Evolutionary conservation across 1,140 invertebrate genomes (phyloP).

Genomic region (Pseudobourletiella spinata): DNA sequence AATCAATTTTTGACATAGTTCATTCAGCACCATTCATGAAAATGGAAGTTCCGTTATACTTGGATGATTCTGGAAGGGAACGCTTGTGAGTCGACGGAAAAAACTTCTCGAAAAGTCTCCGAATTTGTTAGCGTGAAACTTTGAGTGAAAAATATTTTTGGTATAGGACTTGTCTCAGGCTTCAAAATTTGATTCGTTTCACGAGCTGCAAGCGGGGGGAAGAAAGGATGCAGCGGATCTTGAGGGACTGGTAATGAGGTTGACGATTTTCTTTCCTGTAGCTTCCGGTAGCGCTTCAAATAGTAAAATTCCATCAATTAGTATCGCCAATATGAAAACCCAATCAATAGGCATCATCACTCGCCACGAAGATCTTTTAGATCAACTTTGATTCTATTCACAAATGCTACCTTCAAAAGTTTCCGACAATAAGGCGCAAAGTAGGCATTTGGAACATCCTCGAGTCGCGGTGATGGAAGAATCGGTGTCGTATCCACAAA

Average conservation of each 20-base stretch:
- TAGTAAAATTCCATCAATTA: no score
- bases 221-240: conserved; percentile 22
- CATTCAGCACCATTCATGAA: no score
- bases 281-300: conserved; percentile 23
- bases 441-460: conserved; percentile 70
- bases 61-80: conserved; percentile 38
- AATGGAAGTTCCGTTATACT: no score
- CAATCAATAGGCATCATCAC: no score
- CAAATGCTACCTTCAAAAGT: conserved; percentile 50
- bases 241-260: conserved; percentile 5
- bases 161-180: conserved; percentile 58
- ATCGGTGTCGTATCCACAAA: conserved; percentile 77
- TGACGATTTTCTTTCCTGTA: conserved; percentile 31
- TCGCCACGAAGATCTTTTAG: no score
- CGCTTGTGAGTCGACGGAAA: conserved; percentile 47
- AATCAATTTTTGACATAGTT: no score
- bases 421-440: conserved; percentile 81
- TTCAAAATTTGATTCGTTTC: conserved; percentile 29
- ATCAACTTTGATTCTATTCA: no score
- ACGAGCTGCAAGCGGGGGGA: conserved; percentile 38
- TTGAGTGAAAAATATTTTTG: conserved; percentile 76
- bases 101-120: conserved; percentile 78
- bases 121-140: conserved; percentile 71
- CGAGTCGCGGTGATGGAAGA: conserved; percentile 66
- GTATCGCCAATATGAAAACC: not conserved